phyloP scores from a whole-genome alignment of 2,888 invertebrate species.

The Caenorhabditis japonica region DNA sequence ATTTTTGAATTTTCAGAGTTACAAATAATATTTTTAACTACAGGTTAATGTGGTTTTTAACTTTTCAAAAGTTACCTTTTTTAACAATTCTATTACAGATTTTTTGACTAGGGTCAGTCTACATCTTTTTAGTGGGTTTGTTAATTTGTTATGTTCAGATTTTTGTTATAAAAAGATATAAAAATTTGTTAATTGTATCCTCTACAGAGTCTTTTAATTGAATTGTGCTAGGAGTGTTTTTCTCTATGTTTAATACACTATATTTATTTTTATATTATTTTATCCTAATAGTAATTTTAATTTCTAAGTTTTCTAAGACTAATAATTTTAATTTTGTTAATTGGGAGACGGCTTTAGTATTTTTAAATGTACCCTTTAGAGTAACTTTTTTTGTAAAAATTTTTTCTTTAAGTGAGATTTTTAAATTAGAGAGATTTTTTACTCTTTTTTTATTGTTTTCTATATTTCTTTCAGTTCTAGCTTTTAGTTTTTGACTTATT shows the following conservation, averaged over 20 bases:
- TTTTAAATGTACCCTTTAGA: constrained; percentile 63
- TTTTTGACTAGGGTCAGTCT: constrained; percentile 48
- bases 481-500: constrained; percentile 81
- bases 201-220: constrained; percentile 76
- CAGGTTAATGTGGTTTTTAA: constrained; percentile 63
- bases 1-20: constrained; percentile 63
- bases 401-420: constrained; percentile 59
- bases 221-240: constrained; percentile 72
- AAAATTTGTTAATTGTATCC: constrained; percentile 60
- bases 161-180: constrained; percentile 62
- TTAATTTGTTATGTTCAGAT: constrained; percentile 61
- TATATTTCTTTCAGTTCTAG: constrained; percentile 58
- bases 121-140: constrained; percentile 59
- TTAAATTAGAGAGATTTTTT: constrained; percentile 58
- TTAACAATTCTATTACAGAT: constrained; percentile 80
- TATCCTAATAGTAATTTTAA: constrained; percentile 57
- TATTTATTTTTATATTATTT: constrained; percentile 65
- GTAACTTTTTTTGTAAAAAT: constrained; percentile 64
- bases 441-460: constrained; percentile 52
- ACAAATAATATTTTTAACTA: constrained; percentile 57
- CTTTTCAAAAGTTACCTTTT: constrained; percentile 80
- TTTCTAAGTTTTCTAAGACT: constrained; percentile 54
- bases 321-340: constrained; percentile 49
- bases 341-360: constrained; percentile 58
- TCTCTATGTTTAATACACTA: constrained; percentile 55